Conservation (phyloP, 2,888 invertebrate genomes). For the Caenorhabditis wallacei region DNA sequence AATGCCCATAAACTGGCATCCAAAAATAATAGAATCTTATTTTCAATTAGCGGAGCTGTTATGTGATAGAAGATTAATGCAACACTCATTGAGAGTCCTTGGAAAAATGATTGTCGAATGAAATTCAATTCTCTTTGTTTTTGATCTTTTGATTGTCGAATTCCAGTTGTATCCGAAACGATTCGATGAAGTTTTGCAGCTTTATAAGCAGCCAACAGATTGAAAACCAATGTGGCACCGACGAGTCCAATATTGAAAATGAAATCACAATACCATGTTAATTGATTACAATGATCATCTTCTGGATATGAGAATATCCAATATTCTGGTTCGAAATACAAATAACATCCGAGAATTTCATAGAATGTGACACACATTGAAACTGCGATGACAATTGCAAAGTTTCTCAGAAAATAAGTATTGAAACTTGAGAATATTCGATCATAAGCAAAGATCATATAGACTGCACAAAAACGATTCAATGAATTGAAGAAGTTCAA, state of each 20-base stretch:
- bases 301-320: constrained; percentile 23
- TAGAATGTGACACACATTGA: constrained; percentile 26
- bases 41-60: not conserved
- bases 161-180: constrained; percentile 25
- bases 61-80: constrained; percentile 16
- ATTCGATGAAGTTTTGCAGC: constrained; percentile 26
- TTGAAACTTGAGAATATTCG: constrained; percentile 29
- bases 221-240: constrained; percentile 1
- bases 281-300: not conserved
- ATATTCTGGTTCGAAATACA: constrained; percentile 5
- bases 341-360: constrained; percentile 13
- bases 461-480: constrained; percentile 38
- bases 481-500: constrained; percentile 32
- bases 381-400: not conserved
- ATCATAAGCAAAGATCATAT: constrained; percentile 27
- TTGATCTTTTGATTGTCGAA: constrained; percentile 22
- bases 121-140: constrained; percentile 24
- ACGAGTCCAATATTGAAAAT: constrained; percentile 19
- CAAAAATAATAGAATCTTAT: constrained; percentile 14
- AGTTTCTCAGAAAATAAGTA: constrained; percentile 13
- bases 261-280: constrained; percentile 28
- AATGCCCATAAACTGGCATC: constrained; percentile 27
- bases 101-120: constrained; percentile 29
- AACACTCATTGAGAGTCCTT: constrained; percentile 33
- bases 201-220: constrained; percentile 23